These are phyloP conservation scores for Diplodus puntazzo DNA, from an alignment of 2,797 vertebrate genomes.

Conservation along the genomic window DNA sequence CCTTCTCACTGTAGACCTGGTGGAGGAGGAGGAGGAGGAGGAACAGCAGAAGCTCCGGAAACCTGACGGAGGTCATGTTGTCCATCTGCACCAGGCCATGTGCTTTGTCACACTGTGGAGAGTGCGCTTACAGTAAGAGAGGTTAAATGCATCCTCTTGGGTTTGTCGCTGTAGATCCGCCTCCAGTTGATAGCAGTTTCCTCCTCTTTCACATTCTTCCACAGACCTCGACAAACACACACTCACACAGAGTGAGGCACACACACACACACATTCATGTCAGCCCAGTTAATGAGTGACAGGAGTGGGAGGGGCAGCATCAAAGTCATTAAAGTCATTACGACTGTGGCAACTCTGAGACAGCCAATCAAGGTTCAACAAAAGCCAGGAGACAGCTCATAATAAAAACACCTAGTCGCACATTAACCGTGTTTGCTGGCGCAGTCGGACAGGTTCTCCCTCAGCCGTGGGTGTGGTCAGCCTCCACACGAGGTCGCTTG, in stretches of 20 bases:
- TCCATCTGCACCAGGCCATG: conserved; percentile 26
- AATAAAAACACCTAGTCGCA: conserved; percentile 17
- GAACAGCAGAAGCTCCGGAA: conserved; percentile 60
- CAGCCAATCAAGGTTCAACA: conserved; percentile 13
- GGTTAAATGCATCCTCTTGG: conserved; percentile 45
- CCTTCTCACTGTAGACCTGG: conserved; percentile 52
- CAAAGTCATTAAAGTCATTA: conserved; percentile 13
- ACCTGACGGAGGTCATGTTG: conserved; percentile 69
- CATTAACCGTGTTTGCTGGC: conserved; percentile 24
- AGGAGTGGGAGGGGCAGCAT: background rate
- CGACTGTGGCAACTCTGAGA: conserved; percentile 9
- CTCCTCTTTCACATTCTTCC: conserved; percentile 48
- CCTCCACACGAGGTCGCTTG: background rate
- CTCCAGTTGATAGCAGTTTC: conserved; percentile 48
- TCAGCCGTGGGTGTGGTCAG: conserved; percentile 41
- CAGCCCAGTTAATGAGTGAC: background rate
- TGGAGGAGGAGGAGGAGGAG: conserved; percentile 57
- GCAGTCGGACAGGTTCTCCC: conserved; percentile 66
- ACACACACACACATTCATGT: background rate
- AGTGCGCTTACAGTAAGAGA: conserved; percentile 8
- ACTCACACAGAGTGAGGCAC: background rate
- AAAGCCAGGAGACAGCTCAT: conserved; percentile 4
- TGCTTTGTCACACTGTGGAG: conserved; percentile 43
- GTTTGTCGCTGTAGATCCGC: conserved; percentile 58
- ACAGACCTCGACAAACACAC: conserved; percentile 2